Evolutionary conservation across 2,888 invertebrate species (phyloP), one percentile per base, ranked within the genome.

Genomic region (Malthinus flaveolus): DNA sequence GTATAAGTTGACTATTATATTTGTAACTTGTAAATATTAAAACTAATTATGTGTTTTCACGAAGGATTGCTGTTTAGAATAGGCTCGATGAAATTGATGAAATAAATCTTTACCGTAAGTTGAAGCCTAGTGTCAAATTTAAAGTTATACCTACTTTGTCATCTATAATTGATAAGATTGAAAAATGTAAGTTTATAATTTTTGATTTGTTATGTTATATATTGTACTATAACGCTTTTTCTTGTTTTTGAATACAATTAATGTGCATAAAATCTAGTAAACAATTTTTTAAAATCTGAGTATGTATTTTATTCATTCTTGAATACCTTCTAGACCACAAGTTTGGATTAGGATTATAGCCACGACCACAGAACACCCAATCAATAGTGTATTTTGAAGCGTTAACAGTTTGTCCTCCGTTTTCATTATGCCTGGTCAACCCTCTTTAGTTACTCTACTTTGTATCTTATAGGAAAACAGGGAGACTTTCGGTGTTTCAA

Each of bases 1-100:
- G 23, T 42, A 42, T 42, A 42, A 42, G 39, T 42, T 42, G 13
- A 42, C 39, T 42, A 42, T 42, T 42, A 42, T 42, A 42, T 42
- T 42, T 42, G 39, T 42, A 42, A 42, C 39, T 42, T 42, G 39
- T 42, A 42, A 42, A 42, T 42, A 42, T 42, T 42, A 42, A 42
- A 42, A 42, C 39, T 42, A 42, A 42, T 42, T 42, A 42, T 42
- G 39, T 42, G 39, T 42, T 42, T 42, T 42, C 39, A 42, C 39
- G 39, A 42, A 42, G 39, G 39, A 42, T 42, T 42, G 39, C 39
- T 42, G 39, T 42, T 42, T 42, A 42, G 39, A 42, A 23, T 42
- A 42, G 39, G 39, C 39, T 42, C 39, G 15, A 42, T 42, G 39
- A 42, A 42, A 42, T 42, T 42, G 39, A 42, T 42, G 15, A 42